Percentiles rank a stretch among this genome's conserved stretches.
Conservation (phyloP, 2,888 invertebrate species). For the Clivina fossor region DNA sequence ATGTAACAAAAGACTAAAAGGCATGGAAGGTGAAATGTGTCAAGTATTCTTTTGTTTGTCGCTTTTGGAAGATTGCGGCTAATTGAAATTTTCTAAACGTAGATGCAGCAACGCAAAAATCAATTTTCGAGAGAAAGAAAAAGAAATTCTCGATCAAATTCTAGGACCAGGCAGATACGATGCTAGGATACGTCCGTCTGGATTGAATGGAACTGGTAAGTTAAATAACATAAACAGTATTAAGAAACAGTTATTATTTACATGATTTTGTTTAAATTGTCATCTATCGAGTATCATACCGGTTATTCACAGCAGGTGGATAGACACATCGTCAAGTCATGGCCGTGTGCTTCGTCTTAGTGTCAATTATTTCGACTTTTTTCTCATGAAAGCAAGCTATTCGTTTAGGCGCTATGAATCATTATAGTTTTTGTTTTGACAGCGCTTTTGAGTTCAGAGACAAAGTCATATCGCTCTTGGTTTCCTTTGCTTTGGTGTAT, state of each 20-base stretch:
- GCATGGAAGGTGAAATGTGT: background rate
- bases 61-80: no score
- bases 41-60: constrained; percentile 4
- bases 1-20: background rate
- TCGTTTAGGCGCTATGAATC: constrained; percentile 28
- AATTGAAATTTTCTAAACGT: constrained; percentile 45
- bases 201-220: constrained; percentile 93
- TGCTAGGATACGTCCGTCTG: constrained; percentile 89
- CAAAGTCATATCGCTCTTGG: constrained; percentile 34
- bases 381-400: constrained; percentile 23
- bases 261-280: background rate
- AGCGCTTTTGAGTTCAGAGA: constrained; percentile 28
- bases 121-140: constrained; percentile 93
- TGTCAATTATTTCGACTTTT: constrained; percentile 19
- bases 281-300: constrained; percentile 16
- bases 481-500: constrained; percentile 29
- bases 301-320: constrained; percentile 26
- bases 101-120: constrained; percentile 80
- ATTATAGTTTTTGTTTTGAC: constrained; percentile 30
- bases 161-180: constrained; percentile 89
- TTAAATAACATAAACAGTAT: no score
- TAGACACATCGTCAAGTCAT: background rate
- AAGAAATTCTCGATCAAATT: constrained; percentile 91
- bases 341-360: constrained; percentile 13
- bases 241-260: constrained; percentile 7